A percentile compares a stretch with the other conserved stretches of the same genome.
phyloP scores from a whole-genome alignment of 2,888 invertebrate species.

The Parasteatoda lunata region DNA sequence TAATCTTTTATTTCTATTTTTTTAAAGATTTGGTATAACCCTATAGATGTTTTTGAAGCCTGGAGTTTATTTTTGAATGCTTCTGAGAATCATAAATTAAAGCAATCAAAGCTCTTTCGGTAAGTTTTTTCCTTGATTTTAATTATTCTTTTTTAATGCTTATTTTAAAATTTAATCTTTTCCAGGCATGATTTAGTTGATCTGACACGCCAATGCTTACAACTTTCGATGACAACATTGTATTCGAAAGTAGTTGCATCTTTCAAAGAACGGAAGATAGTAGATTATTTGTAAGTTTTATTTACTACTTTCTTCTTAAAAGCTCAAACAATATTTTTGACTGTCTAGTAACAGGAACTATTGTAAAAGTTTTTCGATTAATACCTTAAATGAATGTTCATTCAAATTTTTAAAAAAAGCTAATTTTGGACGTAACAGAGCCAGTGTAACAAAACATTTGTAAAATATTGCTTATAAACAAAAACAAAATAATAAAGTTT shows the following conservation, averaged over 20 bases:
- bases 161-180: background rate
- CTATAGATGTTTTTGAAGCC: constrained; percentile 77
- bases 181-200: constrained; percentile 89
- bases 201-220: constrained; percentile 87
- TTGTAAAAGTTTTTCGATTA: too few relatives aligned
- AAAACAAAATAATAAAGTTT: too few relatives aligned
- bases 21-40: constrained; percentile 75
- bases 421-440: too few relatives aligned
- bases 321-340: too few relatives aligned
- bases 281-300: constrained; percentile 73
- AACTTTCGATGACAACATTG: constrained; percentile 78
- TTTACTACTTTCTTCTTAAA: background rate
- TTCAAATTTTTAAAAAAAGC: too few relatives aligned
- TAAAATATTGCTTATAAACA: too few relatives aligned
- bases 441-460: too few relatives aligned
- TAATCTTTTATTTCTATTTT: background rate
- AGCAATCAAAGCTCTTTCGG: constrained; percentile 44
- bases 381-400: too few relatives aligned
- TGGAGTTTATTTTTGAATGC: constrained; percentile 75
- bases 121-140: background rate
- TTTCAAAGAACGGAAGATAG: constrained; percentile 66
- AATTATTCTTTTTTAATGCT: background rate
- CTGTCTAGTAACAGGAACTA: too few relatives aligned
- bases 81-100: constrained; percentile 67
- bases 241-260: constrained; percentile 72